Percentiles rank a stretch among this genome's conserved stretches.
Conservation (phyloP, 2,888 invertebrate genomes). For the Syritta pipiens region DNA sequence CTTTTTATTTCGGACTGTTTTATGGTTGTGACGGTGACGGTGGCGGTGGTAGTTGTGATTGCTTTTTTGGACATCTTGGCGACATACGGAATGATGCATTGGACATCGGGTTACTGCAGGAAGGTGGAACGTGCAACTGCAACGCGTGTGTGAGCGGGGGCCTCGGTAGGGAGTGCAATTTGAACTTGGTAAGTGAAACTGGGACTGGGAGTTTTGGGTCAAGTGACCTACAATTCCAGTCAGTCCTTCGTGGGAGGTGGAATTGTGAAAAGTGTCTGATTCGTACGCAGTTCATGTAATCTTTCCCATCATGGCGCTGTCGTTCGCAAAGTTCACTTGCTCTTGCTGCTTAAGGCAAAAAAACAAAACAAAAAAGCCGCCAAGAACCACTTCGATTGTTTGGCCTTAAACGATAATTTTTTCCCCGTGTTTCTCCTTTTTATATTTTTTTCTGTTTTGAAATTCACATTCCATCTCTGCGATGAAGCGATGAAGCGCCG, state of each 20-base stretch:
- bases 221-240: too few relatives aligned
- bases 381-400: slow-evolving; percentile 21
- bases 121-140: background rate
- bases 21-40: slow-evolving; percentile 19
- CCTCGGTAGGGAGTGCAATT: too few relatives aligned
- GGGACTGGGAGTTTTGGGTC: too few relatives aligned
- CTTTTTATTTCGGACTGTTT: slow-evolving; percentile 42
- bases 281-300: too few relatives aligned
- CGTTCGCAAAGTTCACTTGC: too few relatives aligned
- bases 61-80: slow-evolving; percentile 32
- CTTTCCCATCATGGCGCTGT: too few relatives aligned
- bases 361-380: too few relatives aligned
- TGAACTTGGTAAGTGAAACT: too few relatives aligned
- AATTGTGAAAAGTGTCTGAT: too few relatives aligned
- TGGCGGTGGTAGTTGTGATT: slow-evolving; percentile 11
- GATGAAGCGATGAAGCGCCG: slow-evolving; percentile 75
- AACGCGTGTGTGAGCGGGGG: too few relatives aligned
- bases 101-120: slow-evolving; percentile 1
- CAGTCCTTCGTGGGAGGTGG: too few relatives aligned
- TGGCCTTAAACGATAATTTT: slow-evolving; percentile 14
- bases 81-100: slow-evolving; percentile 34
- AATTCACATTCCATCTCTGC: slow-evolving; percentile 59
- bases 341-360: too few relatives aligned
- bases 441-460: background rate
- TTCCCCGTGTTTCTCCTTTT: background rate